Evolutionary conservation across 1,140 invertebrate genomes (phyloP).

Genomic region (Drosophila serrata): DNA sequence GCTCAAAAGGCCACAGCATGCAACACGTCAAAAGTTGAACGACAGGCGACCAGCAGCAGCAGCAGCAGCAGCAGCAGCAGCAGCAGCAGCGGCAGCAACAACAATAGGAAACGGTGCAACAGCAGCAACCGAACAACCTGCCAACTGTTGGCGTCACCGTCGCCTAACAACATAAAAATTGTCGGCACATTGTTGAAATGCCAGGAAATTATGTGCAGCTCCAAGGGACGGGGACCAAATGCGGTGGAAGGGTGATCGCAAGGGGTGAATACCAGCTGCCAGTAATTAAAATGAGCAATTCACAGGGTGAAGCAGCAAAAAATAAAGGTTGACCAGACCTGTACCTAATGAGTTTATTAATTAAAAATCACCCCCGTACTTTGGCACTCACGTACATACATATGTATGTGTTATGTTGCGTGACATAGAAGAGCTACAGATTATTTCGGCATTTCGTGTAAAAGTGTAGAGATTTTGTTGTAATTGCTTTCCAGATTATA

Average conservation of each 20-base stretch:
- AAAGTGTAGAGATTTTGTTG: background rate
- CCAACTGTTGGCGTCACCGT: slow-evolving; percentile 55
- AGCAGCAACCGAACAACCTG: slow-evolving; percentile 39
- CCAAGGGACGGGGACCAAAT: slow-evolving; percentile 13
- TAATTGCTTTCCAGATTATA: background rate
- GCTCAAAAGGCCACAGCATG: slow-evolving; percentile 56
- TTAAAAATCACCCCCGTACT: slow-evolving; percentile 72
- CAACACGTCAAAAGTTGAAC: slow-evolving; percentile 80
- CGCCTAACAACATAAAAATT: slow-evolving; percentile 76
- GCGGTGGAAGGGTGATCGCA: slow-evolving; percentile 1
- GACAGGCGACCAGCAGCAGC: slow-evolving; percentile 43
- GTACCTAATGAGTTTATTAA: slow-evolving; percentile 80
- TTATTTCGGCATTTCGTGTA: background rate
- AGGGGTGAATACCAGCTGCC: slow-evolving; percentile 50
- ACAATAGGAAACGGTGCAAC: slow-evolving; percentile 43
- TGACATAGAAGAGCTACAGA: slow-evolving; percentile 25
- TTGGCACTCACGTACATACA: slow-evolving; percentile 10
- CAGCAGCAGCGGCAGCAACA: slow-evolving; percentile 35
- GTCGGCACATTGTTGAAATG: slow-evolving; percentile 78
- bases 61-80: slow-evolving; percentile 49
- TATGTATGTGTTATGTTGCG: slow-evolving; percentile 34
- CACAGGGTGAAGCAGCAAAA: slow-evolving; percentile 41
- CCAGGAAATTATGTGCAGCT: slow-evolving; percentile 72
- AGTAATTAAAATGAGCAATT: slow-evolving; percentile 77
- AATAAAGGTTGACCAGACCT: slow-evolving; percentile 39